Base-by-base conservation (phyloP, 2,113 vertebrate genomes). In the Nymphicus hollandicus region DNA sequence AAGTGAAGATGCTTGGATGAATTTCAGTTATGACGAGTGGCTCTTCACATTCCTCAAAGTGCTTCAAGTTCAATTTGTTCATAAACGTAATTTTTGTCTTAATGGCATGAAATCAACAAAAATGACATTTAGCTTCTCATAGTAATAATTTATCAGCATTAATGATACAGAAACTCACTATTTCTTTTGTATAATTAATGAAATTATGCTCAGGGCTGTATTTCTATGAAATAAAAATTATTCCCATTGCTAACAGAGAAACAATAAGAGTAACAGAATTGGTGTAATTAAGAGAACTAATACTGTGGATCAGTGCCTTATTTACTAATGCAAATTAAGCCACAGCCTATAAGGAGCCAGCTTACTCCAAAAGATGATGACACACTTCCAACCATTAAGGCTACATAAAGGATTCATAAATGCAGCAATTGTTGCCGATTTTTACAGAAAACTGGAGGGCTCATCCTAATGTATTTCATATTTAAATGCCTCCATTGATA, bases 141-240 rank as follows among this genome's bases (percentile, higher is more conserved):
- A 55, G 76, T 33, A 91, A 49, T 58, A 81, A 93, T 81, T 92
- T 80, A 69, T 53, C 68, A 80, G 43, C 66, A 85, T 73, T 71
- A 92, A 66, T 0, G 3, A 91, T 52, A 77, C 70, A 33, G 29
- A 80, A 92, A 86, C 8, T 7, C 46, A 65, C 52, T 69, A 73
- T 79, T 97, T 61, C 39, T 80, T 96, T 80, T 91, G 79, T 66
- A 73, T 89, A 89, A 92, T 91, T 95, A 94, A 91, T 78, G 91
- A 96, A 95, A 92, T 93, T 81, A 93, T 81, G 83, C 89, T 94
- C 80, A 91, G 83, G 43, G 63, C 50, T 77, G 71, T 79, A 83
- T 92, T 95, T 90, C 37, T 79, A 69, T 4, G 15, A 82, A 65
- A 47, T 90, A 65, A 43, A 89, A 81, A 94, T 94, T 58, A 95